Conservation (phyloP, 2,113 vertebrate species). For the Hassar affinis region DNA sequence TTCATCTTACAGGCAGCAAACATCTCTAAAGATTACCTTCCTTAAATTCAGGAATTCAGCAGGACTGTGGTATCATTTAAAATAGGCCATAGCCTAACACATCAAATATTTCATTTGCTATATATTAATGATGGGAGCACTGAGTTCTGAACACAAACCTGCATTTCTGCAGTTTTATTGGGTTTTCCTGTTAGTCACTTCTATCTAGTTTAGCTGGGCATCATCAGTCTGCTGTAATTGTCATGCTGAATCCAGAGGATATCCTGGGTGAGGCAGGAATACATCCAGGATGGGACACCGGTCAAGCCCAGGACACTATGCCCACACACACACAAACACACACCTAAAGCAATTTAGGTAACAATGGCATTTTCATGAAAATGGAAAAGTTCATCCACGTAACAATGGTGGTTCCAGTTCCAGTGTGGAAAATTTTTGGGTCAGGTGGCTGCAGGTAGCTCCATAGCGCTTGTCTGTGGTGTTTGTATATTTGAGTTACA, state of each 20-base stretch:
- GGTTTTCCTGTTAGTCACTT: not conserved
- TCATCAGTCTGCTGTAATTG: no score
- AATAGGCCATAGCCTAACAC: not conserved
- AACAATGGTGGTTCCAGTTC: no score
- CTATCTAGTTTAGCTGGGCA: not conserved
- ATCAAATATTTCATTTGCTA: not conserved
- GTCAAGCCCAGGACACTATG: not conserved
- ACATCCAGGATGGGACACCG: not conserved
- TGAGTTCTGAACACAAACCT: not conserved
- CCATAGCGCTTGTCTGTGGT: no score
- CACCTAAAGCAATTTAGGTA: no score
- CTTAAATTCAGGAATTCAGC: not conserved
- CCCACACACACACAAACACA: not conserved
- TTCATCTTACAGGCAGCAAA: no score
- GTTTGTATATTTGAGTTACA: no score
- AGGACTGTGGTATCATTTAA: not conserved
- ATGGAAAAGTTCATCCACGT: no score
- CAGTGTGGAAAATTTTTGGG: no score
- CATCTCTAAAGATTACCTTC: not conserved
- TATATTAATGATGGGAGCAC: no score
- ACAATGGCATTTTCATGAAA: no score
- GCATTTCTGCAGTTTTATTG: not conserved
- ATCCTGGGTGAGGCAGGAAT: not conserved
- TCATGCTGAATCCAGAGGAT: not conserved
- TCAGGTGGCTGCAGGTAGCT: no score